phyloP scores from a whole-genome alignment of 2,113 vertebrate species.

The Emydura subglobosa region DNA sequence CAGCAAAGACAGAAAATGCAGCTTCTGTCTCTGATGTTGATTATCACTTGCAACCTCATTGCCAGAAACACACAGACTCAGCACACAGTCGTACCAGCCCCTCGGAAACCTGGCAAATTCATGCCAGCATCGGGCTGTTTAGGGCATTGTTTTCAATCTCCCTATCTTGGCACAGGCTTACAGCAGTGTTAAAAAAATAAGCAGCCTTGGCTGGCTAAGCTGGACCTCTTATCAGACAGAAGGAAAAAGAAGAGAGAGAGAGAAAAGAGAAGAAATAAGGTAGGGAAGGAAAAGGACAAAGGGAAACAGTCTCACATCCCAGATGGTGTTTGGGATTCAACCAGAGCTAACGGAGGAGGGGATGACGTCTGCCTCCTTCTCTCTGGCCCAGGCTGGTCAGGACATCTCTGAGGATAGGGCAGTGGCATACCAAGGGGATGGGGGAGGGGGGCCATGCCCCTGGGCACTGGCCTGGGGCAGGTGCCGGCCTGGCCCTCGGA shows the following conservation, averaged over 20 bases:
- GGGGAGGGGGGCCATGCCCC: too few species aligned
- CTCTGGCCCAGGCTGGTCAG: not conserved
- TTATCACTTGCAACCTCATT: not conserved
- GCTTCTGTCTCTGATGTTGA: not conserved
- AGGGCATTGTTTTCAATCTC: not conserved
- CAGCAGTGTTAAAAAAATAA: not conserved
- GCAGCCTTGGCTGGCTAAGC: not conserved
- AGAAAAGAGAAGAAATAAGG: not conserved
- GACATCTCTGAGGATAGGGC: not conserved
- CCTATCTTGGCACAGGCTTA: not conserved
- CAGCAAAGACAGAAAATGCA: not conserved
- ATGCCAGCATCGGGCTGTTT: not conserved
- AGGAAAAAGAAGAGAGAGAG: not conserved
- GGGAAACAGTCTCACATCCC: not conserved
- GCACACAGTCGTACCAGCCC: not conserved
- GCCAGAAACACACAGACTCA: not conserved
- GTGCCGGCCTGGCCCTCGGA: too few species aligned
- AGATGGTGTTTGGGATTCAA: not conserved
- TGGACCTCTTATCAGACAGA: not conserved
- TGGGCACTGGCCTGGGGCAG: too few species aligned
- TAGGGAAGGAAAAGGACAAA: not conserved
- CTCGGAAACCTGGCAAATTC: not conserved
- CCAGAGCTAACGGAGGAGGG: not conserved
- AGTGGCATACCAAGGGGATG: too few species aligned
- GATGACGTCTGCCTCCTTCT: not conserved